These are phyloP conservation scores for Apocheima hispidaria DNA, from an alignment of 2,888 invertebrate genomes.

Conservation along the genomic window DNA sequence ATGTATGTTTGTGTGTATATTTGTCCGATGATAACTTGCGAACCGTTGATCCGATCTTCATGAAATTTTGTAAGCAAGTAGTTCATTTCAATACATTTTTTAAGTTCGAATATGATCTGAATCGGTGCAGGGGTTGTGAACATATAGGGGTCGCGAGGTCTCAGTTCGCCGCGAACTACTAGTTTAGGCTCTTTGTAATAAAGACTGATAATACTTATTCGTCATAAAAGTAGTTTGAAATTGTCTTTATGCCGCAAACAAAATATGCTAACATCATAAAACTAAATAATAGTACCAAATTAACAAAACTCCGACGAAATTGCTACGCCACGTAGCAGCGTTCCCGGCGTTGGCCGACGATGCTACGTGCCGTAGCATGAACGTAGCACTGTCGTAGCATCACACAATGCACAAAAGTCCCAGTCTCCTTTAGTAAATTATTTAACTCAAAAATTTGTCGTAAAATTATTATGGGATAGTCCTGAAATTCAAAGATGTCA, in stretches of 20 bases:
- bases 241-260: neutral
- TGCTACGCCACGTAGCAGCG: conserved; percentile 7
- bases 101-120: no score
- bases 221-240: neutral
- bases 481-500: no score
- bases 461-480: no score
- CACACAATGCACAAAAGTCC: neutral
- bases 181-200: neutral
- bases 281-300: neutral
- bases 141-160: no score
- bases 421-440: neutral
- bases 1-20: no score
- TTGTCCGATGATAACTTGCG: no score
- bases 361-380: conserved; percentile 3
- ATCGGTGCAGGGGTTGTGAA: no score
- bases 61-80: no score
- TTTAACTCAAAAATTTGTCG: no score
- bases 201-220: neutral
- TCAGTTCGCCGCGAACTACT: no score
- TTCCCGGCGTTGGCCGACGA: conserved; percentile 1
- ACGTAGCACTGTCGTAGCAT: neutral
- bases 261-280: neutral
- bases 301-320: conserved; percentile 4
- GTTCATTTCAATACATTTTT: no score
- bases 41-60: no score